Base-by-base conservation (phyloP, 2,797 vertebrate species). In the Adrianichthys oophorus region DNA sequence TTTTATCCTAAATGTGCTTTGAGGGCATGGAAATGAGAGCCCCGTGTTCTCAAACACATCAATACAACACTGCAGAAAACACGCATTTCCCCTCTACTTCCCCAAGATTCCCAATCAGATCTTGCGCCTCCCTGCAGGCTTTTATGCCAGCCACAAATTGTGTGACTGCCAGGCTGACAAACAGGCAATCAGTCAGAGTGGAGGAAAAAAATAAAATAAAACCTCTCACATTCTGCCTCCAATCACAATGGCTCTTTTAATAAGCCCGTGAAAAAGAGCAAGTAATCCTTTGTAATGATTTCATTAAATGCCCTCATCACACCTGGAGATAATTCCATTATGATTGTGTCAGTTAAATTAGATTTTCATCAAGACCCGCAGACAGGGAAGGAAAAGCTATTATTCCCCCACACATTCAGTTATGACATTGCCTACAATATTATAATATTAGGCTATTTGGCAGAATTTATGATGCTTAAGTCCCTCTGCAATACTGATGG, bases 271-370 rank as follows among this genome's bases (percentile, higher is more conserved):
- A 88, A 87, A 37, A 80, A 86, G 83, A 86, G 82, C 83, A 82
- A 85, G 85, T 87, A 89, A 92, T 89, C 89, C 80, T 88, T 89
- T 87, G 85, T 88, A 91, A 91, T 90, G 87, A 91, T 90, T 92
- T 92, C 87, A 89, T 89, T 85, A 87, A 88, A 91, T 84, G 87
- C 82, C 87, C 86, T 86, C 86, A 87, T 90, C 88, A 89, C 87
- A 93, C 91, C 90, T 91, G 88, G 68, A 90, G 86, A 92, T 92
- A 90, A 91, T 92, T 90, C 88, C 90, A 92, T 93, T 92, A 91
- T 87, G 80, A 89, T 90, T 86, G 87, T 89, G 85, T 87, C 89
- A 88, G 91, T 91, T 91, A 92, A 92, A 89, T 88, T 79, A 89
- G 86, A 75, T 87, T 91, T 91, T 92, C 88, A 91, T 92, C 90